Base-by-base conservation (phyloP, 2,113 vertebrate genomes). In the Megalops atlanticus region DNA sequence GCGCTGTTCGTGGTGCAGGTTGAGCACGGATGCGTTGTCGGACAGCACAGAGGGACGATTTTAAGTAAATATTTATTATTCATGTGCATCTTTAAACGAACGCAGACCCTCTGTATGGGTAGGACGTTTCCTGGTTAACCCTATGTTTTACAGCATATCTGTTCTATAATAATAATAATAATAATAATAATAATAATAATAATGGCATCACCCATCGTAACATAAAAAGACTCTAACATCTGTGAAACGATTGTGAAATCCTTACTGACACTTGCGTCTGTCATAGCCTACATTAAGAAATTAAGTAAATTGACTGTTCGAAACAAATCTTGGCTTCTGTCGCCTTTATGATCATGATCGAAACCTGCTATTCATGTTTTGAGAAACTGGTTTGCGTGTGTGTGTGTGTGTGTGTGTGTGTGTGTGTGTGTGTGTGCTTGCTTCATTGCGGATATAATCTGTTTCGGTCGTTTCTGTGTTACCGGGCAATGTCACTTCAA, bases 31-130 rank as follows among this genome's bases (percentile, higher is more conserved):
- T 36, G 58, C 18, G 40, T 41, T 49, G 18, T 70, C 11, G 24
- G 21, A 31, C 8, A 27, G 31, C 58, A 31, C 18, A 24, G 58
- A 3, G n/a, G 58, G 58, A 24, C n/a, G 31, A n/a, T 64, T 64
- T 64, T 64, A 64, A 64, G 58, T 64, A 64, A 38, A 68, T 79
- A 54, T 47, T 36, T 47, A 10, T 74, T 21, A 52, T 47, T 52
- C 31, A 52, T 35, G 70, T 80, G 41, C 24, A 52, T 73, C 18
- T 49, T 43, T n/a, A 15, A 74, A 16, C 3, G n/a, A 39, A 47
- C 2, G 11, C 5, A 75, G 10, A 35, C 12, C 7, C 12, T 68
- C 4, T 68, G 72, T 27, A 43, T 75, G 12, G 21, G 24, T 40
- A 15, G 40, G 21, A 75, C 12, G 40, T 75, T 40, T 40, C 58